phyloP scores from a whole-genome alignment of 2,888 invertebrate species.

The Campoplex nolae region DNA sequence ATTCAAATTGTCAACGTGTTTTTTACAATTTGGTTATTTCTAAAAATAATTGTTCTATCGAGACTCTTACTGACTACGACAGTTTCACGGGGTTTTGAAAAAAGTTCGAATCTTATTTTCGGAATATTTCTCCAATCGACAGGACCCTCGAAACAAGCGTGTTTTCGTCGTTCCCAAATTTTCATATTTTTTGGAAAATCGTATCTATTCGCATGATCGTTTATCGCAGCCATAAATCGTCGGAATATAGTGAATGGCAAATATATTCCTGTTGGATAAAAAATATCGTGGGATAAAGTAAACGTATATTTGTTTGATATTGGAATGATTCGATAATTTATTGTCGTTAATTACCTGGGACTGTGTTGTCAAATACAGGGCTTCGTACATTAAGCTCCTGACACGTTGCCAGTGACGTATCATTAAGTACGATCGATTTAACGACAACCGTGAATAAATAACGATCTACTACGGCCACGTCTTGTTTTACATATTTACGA shows the following conservation, averaged over 20 bases:
- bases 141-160: conserved; percentile 52
- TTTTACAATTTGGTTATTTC: background rate
- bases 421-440: conserved; percentile 59
- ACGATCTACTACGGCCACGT: conserved; percentile 60
- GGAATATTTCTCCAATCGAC: conserved; percentile 57
- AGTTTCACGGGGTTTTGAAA: conserved; percentile 39
- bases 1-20: background rate
- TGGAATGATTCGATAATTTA: background rate
- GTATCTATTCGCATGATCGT: conserved; percentile 40
- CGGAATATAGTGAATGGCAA: conserved; percentile 53
- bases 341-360: conserved; percentile 51
- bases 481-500: conserved; percentile 1
- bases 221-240: conserved; percentile 48
- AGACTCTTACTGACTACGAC: conserved; percentile 59
- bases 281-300: background rate
- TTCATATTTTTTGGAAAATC: conserved; percentile 53
- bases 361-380: conserved; percentile 62
- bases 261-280: conserved; percentile 55
- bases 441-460: conserved; percentile 63
- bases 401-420: conserved; percentile 53
- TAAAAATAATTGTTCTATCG: background rate
- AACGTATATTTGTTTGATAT: background rate
- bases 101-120: conserved; percentile 49
- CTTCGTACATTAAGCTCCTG: conserved; percentile 53
- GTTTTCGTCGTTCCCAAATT: conserved; percentile 59